Evolutionary conservation across 2,888 invertebrate species (phyloP).

Genomic region (Agrochola lychnidis): DNA sequence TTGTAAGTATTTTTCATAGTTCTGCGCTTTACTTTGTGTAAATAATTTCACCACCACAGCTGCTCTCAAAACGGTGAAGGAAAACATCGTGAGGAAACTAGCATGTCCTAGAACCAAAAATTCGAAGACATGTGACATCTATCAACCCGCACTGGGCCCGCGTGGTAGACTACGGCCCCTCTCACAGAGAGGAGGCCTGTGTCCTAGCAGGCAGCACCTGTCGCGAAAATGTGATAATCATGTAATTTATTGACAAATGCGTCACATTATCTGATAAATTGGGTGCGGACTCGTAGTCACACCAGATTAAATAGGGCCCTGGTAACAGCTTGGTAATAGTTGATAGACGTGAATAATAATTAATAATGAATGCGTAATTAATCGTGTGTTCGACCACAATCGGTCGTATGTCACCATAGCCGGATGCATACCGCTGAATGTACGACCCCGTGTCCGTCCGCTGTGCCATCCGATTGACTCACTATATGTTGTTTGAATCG

Average conservation of each 20-base stretch:
- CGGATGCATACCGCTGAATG: conserved; percentile 18
- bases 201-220: too few species aligned
- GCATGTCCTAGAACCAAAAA: too few species aligned
- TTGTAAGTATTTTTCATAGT: neutral
- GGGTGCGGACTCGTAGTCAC: too few species aligned
- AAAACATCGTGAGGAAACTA: too few species aligned
- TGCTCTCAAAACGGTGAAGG: too few species aligned
- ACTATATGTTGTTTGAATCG: neutral
- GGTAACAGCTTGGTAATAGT: conserved; percentile 9
- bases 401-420: conserved; percentile 21
- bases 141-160: too few species aligned
- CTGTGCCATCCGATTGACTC: conserved; percentile 31
- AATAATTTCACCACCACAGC: too few species aligned
- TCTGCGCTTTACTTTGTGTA: neutral
- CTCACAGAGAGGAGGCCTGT: too few species aligned
- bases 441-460: conserved; percentile 2
- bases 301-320: too few species aligned
- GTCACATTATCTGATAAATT: neutral
- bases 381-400: conserved; percentile 5
- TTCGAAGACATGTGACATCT: too few species aligned
- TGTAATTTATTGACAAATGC: neutral
- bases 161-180: too few species aligned
- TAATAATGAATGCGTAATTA: conserved; percentile 33
- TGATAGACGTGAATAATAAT: conserved; percentile 15
- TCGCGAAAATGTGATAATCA: neutral